Conservation (phyloP, 2,888 invertebrate genomes). For the Ormyrus nitidulus region DNA sequence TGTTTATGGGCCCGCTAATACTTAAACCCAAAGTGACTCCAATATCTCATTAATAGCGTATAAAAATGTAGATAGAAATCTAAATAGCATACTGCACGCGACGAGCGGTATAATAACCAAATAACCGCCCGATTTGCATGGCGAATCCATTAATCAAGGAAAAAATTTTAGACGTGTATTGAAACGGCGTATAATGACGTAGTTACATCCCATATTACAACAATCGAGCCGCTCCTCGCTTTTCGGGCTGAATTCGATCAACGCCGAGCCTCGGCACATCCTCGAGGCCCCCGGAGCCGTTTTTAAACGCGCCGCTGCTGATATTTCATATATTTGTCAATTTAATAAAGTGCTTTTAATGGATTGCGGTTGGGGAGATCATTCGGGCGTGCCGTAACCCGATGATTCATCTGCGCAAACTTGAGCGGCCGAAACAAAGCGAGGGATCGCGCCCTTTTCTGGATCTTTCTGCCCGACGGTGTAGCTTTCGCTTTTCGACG, state of each 20-base stretch:
- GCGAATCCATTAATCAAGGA: conserved; percentile 21
- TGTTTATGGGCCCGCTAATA: neutral
- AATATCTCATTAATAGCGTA: conserved; percentile 24
- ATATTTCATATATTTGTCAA: conserved; percentile 70
- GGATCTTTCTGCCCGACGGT: neutral
- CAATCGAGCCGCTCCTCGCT: no score
- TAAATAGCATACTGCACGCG: conserved; percentile 4
- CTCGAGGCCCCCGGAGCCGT: neutral
- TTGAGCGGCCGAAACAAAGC: conserved; percentile 37
- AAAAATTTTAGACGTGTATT: conserved; percentile 17
- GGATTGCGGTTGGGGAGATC: conserved; percentile 59
- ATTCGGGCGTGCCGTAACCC: conserved; percentile 56
- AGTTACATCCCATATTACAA: no score
- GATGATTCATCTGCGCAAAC: conserved; percentile 63
- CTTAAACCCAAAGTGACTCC: neutral
- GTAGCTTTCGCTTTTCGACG: neutral
- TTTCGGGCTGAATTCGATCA: no score
- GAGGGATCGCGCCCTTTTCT: neutral
- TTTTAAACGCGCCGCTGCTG: conserved; percentile 59
- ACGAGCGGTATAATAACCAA: conserved; percentile 12
- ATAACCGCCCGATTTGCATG: conserved; percentile 30
- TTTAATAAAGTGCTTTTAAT: conserved; percentile 70
- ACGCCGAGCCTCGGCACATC: neutral
- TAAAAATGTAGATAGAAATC: conserved; percentile 14
- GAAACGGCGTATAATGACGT: neutral